A percentile compares a stretch with the other conserved stretches of the same genome.
These are phyloP conservation scores for Xenus cinereus DNA, from an alignment of 2,113 vertebrate genomes.

Conservation along the genomic window DNA sequence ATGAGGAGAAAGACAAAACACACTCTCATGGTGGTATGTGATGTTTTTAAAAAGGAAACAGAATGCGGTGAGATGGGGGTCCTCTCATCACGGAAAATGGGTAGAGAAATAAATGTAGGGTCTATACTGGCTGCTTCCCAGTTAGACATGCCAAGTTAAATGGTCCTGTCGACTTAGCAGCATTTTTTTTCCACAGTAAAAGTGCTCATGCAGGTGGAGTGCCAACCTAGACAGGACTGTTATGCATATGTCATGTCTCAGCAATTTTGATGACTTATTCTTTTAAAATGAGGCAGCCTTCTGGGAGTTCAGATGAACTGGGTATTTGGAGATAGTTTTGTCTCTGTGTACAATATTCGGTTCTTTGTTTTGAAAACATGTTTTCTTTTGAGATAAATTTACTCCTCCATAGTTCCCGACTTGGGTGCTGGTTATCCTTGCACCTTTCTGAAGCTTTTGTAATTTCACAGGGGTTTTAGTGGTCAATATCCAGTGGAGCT, in stretches of 20 bases:
- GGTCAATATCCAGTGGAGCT: neutral
- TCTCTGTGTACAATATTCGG: neutral
- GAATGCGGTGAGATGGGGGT: neutral
- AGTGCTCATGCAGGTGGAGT: neutral
- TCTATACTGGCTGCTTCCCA: neutral
- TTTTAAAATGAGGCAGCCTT: neutral
- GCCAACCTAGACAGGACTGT: neutral
- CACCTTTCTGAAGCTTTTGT: neutral
- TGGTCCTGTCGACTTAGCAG: neutral
- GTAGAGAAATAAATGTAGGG: neutral
- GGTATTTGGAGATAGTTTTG: neutral
- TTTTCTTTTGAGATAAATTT: neutral
- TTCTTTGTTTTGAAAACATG: neutral
- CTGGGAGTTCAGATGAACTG: neutral
- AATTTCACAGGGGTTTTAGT: neutral
- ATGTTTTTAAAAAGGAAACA: neutral
- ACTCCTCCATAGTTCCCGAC: neutral
- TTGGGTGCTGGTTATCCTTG: neutral
- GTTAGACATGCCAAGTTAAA: neutral
- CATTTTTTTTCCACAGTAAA: neutral
- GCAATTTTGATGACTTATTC: neutral
- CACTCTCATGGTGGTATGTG: constrained; percentile 82
- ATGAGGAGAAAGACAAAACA: constrained; percentile 81
- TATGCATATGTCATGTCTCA: neutral
- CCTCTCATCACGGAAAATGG: neutral